Percentiles rank a stretch among this genome's conserved stretches.
phyloP scores from a whole-genome alignment of 1,140 invertebrate genomes.

The Pseudomyrmex cubaensis region DNA sequence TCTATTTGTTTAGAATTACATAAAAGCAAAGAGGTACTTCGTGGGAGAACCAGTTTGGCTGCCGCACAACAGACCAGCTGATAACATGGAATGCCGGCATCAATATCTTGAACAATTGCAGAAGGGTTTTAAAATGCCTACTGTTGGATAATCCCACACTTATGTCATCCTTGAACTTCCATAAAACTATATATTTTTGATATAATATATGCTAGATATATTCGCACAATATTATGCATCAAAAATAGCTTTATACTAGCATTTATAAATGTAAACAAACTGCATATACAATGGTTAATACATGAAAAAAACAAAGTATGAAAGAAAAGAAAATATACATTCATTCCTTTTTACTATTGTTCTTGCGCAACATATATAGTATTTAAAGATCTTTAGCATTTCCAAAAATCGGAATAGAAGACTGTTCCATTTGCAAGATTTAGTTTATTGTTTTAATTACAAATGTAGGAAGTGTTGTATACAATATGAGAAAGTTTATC shows the following conservation, averaged over 20 bases:
- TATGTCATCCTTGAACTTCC: background rate
- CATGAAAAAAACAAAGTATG: background rate
- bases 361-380: too few relatives aligned
- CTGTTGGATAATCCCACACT: background rate
- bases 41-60: conserved; percentile 97
- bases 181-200: conserved; percentile 15
- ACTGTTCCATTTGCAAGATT: too few relatives aligned
- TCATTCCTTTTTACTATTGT: too few relatives aligned
- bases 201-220: conserved; percentile 12
- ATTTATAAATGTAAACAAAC: background rate
- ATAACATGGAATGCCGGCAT: conserved; percentile 92
- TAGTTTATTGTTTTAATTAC: too few relatives aligned
- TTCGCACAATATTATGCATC: too few relatives aligned
- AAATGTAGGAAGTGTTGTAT: too few relatives aligned
- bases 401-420: too few relatives aligned
- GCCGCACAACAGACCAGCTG: conserved; percentile 94
- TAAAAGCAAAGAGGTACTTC: conserved; percentile 95
- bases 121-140: conserved; percentile 83
- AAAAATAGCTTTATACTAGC: background rate
- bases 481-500: too few relatives aligned
- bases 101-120: conserved; percentile 89
- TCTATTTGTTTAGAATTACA: conserved; percentile 90
- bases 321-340: background rate
- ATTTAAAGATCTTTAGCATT: background rate
- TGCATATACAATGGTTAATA: background rate